A percentile compares a stretch with the other conserved stretches of the same genome.
phyloP scores from a whole-genome alignment of 2,797 vertebrate genomes.

The Lerista edwardsae region DNA sequence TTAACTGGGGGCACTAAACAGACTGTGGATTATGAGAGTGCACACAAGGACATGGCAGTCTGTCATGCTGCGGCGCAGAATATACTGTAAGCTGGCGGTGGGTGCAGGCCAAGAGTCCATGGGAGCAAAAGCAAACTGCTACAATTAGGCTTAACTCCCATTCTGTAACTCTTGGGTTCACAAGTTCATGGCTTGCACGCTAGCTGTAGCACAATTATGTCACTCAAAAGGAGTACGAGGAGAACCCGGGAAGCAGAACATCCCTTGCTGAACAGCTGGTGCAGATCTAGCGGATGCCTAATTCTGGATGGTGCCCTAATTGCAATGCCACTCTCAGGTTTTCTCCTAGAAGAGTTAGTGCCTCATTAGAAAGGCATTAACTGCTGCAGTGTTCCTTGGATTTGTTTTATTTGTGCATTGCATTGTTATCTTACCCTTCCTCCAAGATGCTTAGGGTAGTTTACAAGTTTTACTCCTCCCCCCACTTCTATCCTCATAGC shows the following conservation, averaged over 20 bases:
- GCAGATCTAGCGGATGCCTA: neutral
- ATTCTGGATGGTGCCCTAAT: neutral
- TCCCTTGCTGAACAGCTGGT: neutral
- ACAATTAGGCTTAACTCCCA: neutral
- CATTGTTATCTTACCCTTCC: too few relatives aligned
- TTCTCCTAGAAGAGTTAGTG: neutral
- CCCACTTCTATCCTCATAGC: too few relatives aligned
- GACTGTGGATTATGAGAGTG: neutral
- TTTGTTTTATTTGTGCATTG: neutral
- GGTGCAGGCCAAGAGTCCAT: neutral
- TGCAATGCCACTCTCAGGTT: neutral
- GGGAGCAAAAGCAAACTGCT: slow-evolving; percentile 1
- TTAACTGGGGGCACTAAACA: neutral
- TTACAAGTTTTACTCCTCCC: too few relatives aligned
- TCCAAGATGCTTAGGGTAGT: too few relatives aligned
- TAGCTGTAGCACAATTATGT: neutral
- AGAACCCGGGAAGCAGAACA: neutral
- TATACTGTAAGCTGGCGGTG: neutral
- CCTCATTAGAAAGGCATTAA: neutral
- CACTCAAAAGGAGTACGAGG: neutral
- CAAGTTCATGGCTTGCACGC: neutral
- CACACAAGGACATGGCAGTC: neutral
- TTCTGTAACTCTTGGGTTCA: neutral
- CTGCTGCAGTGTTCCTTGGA: neutral
- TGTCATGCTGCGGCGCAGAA: neutral